These are phyloP conservation scores for Rotaria sp. DNA, from an alignment of 2,888 invertebrate species.

Conservation along the genomic window DNA sequence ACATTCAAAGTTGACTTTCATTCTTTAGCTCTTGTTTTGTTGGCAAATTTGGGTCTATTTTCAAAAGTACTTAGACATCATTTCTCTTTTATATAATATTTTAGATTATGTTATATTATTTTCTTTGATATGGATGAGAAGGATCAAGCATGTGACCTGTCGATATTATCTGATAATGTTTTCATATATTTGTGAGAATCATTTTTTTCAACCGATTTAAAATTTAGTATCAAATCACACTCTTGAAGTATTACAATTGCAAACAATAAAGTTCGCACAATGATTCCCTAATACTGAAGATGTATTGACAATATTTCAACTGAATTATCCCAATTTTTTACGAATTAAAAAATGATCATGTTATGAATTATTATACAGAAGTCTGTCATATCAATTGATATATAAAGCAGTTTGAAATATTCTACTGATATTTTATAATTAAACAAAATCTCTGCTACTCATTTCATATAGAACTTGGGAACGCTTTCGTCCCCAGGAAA, in stretches of 20 bases:
- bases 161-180: background rate
- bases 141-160: background rate
- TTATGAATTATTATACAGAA: background rate
- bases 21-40: no score
- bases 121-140: background rate
- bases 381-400: background rate
- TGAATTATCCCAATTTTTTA: background rate
- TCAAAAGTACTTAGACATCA: no score
- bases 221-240: background rate
- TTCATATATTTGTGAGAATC: background rate
- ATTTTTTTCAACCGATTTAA: background rate
- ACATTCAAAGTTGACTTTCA: no score
- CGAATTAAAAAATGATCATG: background rate
- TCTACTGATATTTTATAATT: background rate
- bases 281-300: background rate
- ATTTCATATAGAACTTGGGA: no score
- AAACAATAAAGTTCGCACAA: background rate
- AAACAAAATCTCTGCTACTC: no score
- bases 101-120: background rate
- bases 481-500: no score
- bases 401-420: background rate
- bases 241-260: background rate
- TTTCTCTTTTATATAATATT: no score
- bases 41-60: no score
- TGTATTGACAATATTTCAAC: background rate